These are phyloP conservation scores for Papilio dardanus DNA, from an alignment of 1,140 invertebrate species.

Conservation along the genomic window DNA sequence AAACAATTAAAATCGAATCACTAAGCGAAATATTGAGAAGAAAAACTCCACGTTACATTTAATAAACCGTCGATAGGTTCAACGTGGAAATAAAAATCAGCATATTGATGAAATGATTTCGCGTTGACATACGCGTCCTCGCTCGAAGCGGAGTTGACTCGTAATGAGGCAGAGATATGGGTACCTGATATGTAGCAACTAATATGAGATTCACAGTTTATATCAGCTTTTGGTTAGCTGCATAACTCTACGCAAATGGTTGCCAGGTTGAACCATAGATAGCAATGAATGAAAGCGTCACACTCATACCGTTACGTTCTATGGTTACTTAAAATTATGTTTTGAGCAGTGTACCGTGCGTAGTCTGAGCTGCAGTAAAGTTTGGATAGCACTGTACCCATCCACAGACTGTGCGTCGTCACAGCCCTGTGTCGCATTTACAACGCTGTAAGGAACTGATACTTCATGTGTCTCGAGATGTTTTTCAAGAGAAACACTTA, in stretches of 20 bases:
- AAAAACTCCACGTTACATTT: slow-evolving; percentile 7
- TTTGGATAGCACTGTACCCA: neutral
- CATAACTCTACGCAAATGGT: too few relatives aligned
- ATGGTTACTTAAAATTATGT: neutral
- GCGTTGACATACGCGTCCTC: slow-evolving; percentile 18
- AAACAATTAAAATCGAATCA: neutral
- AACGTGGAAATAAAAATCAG: slow-evolving; percentile 18
- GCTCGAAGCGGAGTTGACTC: slow-evolving; percentile 19
- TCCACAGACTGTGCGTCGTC: neutral
- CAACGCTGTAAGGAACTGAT: slow-evolving; percentile 24
- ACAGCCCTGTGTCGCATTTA: slow-evolving; percentile 27
- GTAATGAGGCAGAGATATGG: slow-evolving; percentile 33
- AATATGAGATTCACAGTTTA: neutral
- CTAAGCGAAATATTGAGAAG: neutral
- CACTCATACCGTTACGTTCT: neutral
- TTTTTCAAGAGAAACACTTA: slow-evolving; percentile 27
- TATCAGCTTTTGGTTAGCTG: neutral
- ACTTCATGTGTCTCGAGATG: slow-evolving; percentile 38
- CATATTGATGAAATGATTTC: slow-evolving; percentile 25
- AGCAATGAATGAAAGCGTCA: too few relatives aligned
- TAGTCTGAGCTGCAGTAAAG: neutral
- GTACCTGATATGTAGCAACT: neutral
- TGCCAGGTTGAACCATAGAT: too few relatives aligned
- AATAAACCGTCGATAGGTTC: slow-evolving; percentile 19
- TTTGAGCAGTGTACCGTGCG: neutral